A percentile compares a stretch with the other conserved stretches of the same genome.
Conservation (phyloP, 2,888 invertebrate species). For the Anthophora plumipes region DNA sequence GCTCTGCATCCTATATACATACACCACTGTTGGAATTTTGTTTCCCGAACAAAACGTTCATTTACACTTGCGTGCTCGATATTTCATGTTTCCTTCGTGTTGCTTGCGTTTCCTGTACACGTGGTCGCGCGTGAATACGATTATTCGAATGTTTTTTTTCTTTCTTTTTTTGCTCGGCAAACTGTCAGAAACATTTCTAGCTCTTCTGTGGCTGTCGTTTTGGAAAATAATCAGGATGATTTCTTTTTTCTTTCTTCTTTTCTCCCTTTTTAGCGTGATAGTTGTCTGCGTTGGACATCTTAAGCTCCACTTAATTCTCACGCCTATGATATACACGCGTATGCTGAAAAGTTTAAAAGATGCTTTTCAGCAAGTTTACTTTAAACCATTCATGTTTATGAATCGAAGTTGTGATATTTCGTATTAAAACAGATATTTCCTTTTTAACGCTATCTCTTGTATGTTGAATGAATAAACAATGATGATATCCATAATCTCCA, state of each 20-base stretch:
- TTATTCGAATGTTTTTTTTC: background rate
- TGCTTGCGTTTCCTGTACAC: background rate
- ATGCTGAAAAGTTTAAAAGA: too few relatives aligned
- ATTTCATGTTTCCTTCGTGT: conserved; percentile 1
- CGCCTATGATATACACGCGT: too few relatives aligned
- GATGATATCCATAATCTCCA: too few relatives aligned
- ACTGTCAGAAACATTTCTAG: background rate
- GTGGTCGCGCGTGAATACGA: background rate
- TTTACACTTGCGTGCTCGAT: conserved; percentile 20
- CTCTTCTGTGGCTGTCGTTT: background rate
- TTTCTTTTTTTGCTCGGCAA: background rate
- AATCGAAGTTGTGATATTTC: too few relatives aligned
- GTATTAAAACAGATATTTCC: too few relatives aligned
- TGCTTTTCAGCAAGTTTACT: too few relatives aligned
- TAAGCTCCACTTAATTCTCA: too few relatives aligned
- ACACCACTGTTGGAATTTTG: conserved; percentile 29
- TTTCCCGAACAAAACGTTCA: conserved; percentile 29
- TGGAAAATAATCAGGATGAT: background rate
- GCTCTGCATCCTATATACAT: conserved; percentile 3
- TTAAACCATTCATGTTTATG: too few relatives aligned
- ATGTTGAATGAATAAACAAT: too few relatives aligned
- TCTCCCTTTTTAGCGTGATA: background rate
- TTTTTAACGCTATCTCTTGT: too few relatives aligned
- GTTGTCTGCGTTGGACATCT: too few relatives aligned
- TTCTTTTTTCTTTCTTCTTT: too few relatives aligned